Conservation (phyloP, 2,888 invertebrate genomes). For the Callyntrura sp. region DNA sequence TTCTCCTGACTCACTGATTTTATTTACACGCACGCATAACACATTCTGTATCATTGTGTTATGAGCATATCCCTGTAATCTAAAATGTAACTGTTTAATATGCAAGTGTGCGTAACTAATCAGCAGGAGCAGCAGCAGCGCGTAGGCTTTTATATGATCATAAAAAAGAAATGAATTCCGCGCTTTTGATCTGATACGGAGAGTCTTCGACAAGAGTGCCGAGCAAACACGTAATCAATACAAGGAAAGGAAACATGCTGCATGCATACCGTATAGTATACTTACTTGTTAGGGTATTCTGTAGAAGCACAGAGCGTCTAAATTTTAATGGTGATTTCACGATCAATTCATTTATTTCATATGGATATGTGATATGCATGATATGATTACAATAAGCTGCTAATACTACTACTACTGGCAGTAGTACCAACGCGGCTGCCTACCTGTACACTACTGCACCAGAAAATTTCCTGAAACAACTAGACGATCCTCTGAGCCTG, state of each 20-base stretch:
- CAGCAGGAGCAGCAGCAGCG: no score
- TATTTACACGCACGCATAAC: conserved; percentile 60
- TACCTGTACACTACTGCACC: no score
- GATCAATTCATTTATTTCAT: conserved; percentile 54
- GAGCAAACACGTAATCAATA: no score
- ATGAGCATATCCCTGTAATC: neutral
- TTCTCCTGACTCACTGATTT: conserved; percentile 63
- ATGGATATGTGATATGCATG: no score
- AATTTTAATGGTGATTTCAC: conserved; percentile 50
- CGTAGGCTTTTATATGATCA: conserved; percentile 7
- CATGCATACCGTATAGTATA: neutral
- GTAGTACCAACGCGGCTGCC: no score
- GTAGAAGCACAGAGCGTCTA: no score
- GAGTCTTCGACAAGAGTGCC: no score
- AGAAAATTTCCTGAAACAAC: conserved; percentile 53
- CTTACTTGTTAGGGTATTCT: no score
- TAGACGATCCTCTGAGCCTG: no score
- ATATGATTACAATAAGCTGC: neutral
- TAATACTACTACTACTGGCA: no score
- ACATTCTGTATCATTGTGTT: conserved; percentile 38
- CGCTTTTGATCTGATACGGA: no score
- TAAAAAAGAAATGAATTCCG: conserved; percentile 26
- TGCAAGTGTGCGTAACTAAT: conserved; percentile 63
- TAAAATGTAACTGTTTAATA: conserved; percentile 53
- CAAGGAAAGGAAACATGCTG: neutral